A percentile compares a stretch with the other conserved stretches of the same genome.
phyloP scores from a whole-genome alignment of 2,113 vertebrate species.

The Macrotis lagotis region DNA sequence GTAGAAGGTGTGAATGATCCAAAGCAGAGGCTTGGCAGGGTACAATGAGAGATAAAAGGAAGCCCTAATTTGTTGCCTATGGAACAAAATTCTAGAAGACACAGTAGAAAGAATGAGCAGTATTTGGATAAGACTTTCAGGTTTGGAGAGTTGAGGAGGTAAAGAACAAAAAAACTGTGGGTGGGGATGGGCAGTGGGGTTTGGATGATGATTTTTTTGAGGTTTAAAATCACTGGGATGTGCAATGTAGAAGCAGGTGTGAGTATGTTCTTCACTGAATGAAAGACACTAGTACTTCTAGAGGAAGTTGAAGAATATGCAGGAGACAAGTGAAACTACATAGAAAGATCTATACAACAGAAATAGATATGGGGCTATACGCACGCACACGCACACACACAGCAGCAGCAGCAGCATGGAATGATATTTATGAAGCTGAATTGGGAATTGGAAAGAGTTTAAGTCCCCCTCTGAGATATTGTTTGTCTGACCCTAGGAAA shows the following conservation, averaged over 20 bases:
- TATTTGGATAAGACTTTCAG: background rate
- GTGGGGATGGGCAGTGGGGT: background rate
- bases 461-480: background rate
- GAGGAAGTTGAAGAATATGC: background rate
- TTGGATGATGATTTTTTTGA: background rate
- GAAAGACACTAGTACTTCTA: background rate
- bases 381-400: background rate
- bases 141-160: background rate
- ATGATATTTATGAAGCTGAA: background rate
- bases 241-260: background rate
- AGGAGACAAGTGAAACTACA: background rate
- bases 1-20: background rate
- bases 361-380: background rate
- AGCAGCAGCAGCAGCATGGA: background rate
- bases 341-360: background rate
- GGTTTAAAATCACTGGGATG: background rate
- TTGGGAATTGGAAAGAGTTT: background rate
- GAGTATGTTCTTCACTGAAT: background rate
- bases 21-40: background rate
- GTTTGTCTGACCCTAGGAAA: background rate
- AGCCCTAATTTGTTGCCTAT: background rate
- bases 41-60: background rate
- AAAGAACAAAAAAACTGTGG: background rate
- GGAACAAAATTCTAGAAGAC: background rate
- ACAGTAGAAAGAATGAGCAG: background rate